phyloP scores from a whole-genome alignment of 2,888 invertebrate species.

The Scaptomyza reducta region DNA sequence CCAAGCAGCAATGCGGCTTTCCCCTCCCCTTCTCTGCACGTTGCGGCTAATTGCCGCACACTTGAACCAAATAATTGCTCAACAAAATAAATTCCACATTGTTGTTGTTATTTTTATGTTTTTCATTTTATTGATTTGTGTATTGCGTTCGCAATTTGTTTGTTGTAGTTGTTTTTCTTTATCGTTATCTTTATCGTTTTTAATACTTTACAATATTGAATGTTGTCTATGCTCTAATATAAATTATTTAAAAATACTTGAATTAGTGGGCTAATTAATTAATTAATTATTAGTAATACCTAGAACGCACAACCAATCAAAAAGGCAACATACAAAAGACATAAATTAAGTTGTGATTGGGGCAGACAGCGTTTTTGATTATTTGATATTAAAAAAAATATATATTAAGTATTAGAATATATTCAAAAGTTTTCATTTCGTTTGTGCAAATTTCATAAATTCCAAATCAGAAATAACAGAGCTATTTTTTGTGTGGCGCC shows the following conservation, averaged over 20 bases:
- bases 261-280: constrained; percentile 49
- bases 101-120: constrained; percentile 41
- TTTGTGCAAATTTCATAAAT: constrained; percentile 52
- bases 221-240: constrained; percentile 68
- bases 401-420: constrained; percentile 2
- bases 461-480: constrained; percentile 33
- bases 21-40: too few species aligned
- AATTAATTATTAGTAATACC: constrained; percentile 67
- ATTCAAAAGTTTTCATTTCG: constrained; percentile 1
- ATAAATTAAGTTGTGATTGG: constrained; percentile 33
- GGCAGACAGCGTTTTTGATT: constrained; percentile 2
- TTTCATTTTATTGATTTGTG: constrained; percentile 65
- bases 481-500: constrained; percentile 38
- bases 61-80: constrained; percentile 70
- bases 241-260: constrained; percentile 70
- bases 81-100: constrained; percentile 65
- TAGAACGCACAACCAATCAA: constrained; percentile 61
- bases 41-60: constrained; percentile 64
- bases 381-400: neutral
- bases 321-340: constrained; percentile 37
- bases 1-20: constrained; percentile 17
- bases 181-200: constrained; percentile 40
- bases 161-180: constrained; percentile 26
- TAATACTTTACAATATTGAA: constrained; percentile 77
- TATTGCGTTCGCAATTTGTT: constrained; percentile 59